Base-by-base conservation (phyloP, 2,113 vertebrate species). In the Dromiciops gliroides region DNA sequence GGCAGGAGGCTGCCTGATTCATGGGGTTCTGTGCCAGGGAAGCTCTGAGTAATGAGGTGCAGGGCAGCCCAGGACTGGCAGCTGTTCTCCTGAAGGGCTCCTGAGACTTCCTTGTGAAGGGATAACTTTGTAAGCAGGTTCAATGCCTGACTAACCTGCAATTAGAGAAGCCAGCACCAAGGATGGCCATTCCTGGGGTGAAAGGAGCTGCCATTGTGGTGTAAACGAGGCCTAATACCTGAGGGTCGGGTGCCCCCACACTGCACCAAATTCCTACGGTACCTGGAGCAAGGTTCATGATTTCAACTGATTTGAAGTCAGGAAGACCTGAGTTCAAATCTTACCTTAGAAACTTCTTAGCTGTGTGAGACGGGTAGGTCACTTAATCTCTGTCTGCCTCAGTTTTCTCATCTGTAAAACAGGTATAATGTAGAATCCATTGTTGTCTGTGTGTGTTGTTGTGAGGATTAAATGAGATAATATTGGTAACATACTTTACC, bases 371-470 rank as follows among this genome's bases (percentile, higher is more conserved):
- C 37, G 37, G 14, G 37, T 0, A 75, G 4, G 31, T 37, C 3
- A n/a, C 3, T 60, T 60, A 11, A 26, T 28, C 56, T 31, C 10
- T 19, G 5, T 75, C 31, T 19, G 12, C 67, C 14, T n/a, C 67
- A 22, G 37, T n/a, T n/a, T n/a, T 16, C 37, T 75, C 67, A 75
- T 75, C 37, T 75, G 19, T 8, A 75, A 75, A 44, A 75, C 8
- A 16, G 1, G 14, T 1, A 44, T n/a, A 22, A 22, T n/a, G 14
- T 37, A 1, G 8, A 53, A 26, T 3, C 25, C 9, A 2, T 4
- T 67, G 3, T 11, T n/a, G n/a, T n/a, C n/a, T n/a, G n/a, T n/a
- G 28, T 3, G 11, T 14, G 3, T 67, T 37, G 2, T 7, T 2
- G 16, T 6, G 19, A 22, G 16, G 67, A n/a, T 44, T n/a, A 19